Evolutionary conservation across 2,888 invertebrate species (phyloP).

Genomic region (Himalopsyche tibetana): DNA sequence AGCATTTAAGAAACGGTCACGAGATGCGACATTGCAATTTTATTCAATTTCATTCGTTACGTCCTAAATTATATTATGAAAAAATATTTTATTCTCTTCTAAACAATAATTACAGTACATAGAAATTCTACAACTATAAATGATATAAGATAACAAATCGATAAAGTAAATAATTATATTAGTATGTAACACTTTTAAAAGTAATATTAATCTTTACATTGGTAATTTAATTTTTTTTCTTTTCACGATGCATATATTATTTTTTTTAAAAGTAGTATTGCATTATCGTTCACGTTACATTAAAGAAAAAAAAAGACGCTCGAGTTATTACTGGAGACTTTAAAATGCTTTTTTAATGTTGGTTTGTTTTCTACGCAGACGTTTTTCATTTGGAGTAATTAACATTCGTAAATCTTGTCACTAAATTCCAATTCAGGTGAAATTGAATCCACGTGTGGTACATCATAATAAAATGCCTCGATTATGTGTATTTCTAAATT

Average conservation of each 20-base stretch:
- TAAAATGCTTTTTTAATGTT: too few relatives aligned
- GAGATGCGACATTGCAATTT: conserved; percentile 5
- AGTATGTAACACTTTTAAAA: neutral
- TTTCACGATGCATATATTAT: neutral
- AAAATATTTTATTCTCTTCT: conserved; percentile 18
- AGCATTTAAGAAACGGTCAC: neutral
- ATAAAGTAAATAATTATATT: conserved; percentile 21
- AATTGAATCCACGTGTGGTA: too few relatives aligned
- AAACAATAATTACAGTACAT: conserved; percentile 26
- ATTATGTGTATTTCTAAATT: too few relatives aligned
- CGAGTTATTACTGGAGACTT: too few relatives aligned
- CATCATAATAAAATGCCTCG: too few relatives aligned
- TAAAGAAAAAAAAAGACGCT: neutral
- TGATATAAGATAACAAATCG: conserved; percentile 4
- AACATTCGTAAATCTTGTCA: too few relatives aligned
- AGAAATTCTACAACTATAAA: conserved; percentile 24
- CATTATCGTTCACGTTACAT: neutral
- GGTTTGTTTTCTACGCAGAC: too few relatives aligned
- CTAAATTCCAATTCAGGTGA: too few relatives aligned
- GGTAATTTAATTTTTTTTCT: neutral
- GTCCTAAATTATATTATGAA: conserved; percentile 30
- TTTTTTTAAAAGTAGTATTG: neutral
- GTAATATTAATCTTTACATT: conserved; percentile 1
- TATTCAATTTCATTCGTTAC: neutral
- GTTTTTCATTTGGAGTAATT: too few relatives aligned